These are phyloP conservation scores for Euthynnus affinis DNA, from an alignment of 2,797 vertebrate species.

Conservation along the genomic window DNA sequence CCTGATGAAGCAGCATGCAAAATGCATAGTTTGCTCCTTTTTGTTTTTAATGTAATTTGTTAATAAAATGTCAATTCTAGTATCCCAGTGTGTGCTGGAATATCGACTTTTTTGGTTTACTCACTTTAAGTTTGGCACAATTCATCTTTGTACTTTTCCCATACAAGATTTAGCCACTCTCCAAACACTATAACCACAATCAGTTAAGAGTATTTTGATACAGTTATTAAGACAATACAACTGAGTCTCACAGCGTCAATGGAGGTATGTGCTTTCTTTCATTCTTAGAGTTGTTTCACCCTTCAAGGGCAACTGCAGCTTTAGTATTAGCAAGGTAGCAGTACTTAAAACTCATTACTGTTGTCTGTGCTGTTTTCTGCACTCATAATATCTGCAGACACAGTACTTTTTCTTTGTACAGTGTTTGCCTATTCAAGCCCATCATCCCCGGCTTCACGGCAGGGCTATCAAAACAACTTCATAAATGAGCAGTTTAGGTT, in stretches of 20 bases:
- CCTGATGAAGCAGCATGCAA: too few relatives aligned
- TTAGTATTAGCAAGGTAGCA: background rate
- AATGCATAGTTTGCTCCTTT: too few relatives aligned
- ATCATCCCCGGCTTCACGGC: slow-evolving; percentile 43
- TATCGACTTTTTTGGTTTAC: too few relatives aligned
- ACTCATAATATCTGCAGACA: slow-evolving; percentile 26
- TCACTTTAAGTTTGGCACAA: slow-evolving; percentile 15
- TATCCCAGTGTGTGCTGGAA: too few relatives aligned
- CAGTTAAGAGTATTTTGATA: slow-evolving; percentile 7
- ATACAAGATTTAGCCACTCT: slow-evolving; percentile 7
- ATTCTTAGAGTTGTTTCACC: background rate
- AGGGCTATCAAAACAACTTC: slow-evolving; percentile 47
- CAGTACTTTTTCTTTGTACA: background rate
- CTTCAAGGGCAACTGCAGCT: slow-evolving; percentile 20
- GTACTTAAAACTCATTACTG: slow-evolving; percentile 34
- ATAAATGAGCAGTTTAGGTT: slow-evolving; percentile 52
- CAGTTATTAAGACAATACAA: slow-evolving; percentile 15
- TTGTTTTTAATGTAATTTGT: too few relatives aligned
- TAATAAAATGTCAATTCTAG: too few relatives aligned
- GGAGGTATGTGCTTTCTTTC: background rate
- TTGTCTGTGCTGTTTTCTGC: background rate
- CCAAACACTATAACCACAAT: background rate
- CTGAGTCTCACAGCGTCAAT: background rate
- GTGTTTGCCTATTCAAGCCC: slow-evolving; percentile 27
- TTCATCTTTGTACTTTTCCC: slow-evolving; percentile 12